Conservation (phyloP, 2,113 vertebrate species). For the Atrichornis clamosus region DNA sequence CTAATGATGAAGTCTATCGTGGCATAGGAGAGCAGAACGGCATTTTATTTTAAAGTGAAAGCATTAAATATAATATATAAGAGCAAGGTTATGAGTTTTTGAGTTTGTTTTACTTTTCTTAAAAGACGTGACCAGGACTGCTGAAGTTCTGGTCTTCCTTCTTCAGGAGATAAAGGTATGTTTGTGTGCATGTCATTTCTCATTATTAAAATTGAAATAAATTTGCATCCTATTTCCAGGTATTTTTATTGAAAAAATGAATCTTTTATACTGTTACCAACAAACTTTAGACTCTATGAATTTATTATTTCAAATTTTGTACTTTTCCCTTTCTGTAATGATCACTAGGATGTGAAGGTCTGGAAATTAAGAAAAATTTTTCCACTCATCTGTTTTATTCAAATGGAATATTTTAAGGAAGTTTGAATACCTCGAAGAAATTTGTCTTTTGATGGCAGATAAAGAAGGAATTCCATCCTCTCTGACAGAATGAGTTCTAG, state of each 20-base stretch:
- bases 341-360: not conserved
- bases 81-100: not conserved
- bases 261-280: not conserved
- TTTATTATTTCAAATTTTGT: not conserved
- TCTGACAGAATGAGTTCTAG: not conserved
- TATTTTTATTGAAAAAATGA: not conserved
- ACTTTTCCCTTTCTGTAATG: not conserved
- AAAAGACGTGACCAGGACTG: not conserved
- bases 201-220: not conserved
- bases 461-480: not conserved
- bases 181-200: not conserved
- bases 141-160: not conserved
- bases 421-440: not conserved
- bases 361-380: not conserved
- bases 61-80: not conserved
- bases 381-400: not conserved
- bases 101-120: not conserved
- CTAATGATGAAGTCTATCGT: not conserved
- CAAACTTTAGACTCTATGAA: not conserved
- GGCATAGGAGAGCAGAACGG: not conserved
- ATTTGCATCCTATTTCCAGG: not conserved
- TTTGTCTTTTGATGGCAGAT: not conserved
- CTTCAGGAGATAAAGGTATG: not conserved
- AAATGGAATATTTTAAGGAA: not conserved
- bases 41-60: not conserved